These are phyloP conservation scores for Chelon auratus DNA, from an alignment of 2,797 vertebrate genomes.

Conservation along the genomic window DNA sequence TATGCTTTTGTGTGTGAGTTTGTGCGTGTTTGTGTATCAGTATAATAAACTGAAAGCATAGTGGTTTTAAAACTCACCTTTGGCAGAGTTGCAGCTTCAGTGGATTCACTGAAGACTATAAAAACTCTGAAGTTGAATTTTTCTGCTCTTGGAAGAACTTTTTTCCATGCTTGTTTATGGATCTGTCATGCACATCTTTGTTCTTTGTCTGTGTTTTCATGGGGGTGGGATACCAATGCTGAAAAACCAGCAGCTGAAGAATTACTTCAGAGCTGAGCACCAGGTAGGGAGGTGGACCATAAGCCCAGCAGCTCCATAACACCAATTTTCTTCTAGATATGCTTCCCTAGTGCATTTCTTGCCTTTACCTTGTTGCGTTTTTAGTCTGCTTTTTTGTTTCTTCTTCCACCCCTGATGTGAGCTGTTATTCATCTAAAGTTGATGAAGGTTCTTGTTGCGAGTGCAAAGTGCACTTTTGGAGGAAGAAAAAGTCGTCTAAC, in stretches of 20 bases:
- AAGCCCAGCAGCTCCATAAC: slow-evolving; percentile 21
- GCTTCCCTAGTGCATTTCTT: slow-evolving; percentile 15
- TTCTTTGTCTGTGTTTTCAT: slow-evolving; percentile 11
- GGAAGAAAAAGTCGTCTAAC: slow-evolving; percentile 26
- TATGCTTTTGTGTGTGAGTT: slow-evolving; percentile 26
- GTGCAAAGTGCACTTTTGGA: slow-evolving; percentile 40
- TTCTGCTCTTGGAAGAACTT: slow-evolving; percentile 17
- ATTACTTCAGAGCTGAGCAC: slow-evolving; percentile 23
- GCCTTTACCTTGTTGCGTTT: slow-evolving; percentile 28
- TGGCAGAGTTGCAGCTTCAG: not conserved
- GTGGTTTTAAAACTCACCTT: slow-evolving; percentile 23
- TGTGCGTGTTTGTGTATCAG: slow-evolving; percentile 10
- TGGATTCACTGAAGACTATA: not conserved
- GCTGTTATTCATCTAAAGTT: slow-evolving; percentile 65
- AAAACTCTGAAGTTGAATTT: slow-evolving; percentile 16
- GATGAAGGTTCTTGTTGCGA: slow-evolving; percentile 49
- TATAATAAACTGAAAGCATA: slow-evolving; percentile 18
- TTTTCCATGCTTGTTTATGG: slow-evolving; percentile 9
- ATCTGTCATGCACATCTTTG: slow-evolving; percentile 19
- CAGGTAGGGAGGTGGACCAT: slow-evolving; percentile 19
- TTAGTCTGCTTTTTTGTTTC: slow-evolving; percentile 26
- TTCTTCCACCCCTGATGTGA: slow-evolving; percentile 28
- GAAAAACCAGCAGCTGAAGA: slow-evolving; percentile 53
- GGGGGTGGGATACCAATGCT: slow-evolving; percentile 17
- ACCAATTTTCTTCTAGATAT: slow-evolving; percentile 51